Conservation (phyloP, 1,140 invertebrate genomes). For the Plectus sambesii region DNA sequence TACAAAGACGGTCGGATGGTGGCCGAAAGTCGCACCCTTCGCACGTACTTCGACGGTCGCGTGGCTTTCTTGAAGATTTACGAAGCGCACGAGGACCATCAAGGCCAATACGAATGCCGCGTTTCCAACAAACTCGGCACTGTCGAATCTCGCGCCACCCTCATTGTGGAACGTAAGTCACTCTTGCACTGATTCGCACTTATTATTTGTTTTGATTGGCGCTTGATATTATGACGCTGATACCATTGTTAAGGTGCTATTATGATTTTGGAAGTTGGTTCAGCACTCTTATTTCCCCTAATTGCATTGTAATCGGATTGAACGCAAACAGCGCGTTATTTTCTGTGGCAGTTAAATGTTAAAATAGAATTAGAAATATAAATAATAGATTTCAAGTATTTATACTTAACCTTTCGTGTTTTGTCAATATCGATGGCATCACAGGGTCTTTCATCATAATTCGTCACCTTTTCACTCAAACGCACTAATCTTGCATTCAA, state of each 20-base stretch:
- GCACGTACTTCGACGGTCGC: constrained; percentile 41
- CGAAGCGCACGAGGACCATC: constrained; percentile 28
- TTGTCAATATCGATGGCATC: no score
- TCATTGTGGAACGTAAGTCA: constrained; percentile 23
- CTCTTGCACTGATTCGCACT: not conserved
- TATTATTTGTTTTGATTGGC: not conserved
- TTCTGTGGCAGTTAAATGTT: no score
- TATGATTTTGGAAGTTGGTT: not conserved
- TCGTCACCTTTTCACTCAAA: no score
- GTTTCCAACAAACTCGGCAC: constrained; percentile 23
- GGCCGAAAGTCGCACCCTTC: constrained; percentile 25
- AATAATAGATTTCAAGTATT: no score
- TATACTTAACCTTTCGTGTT: no score
- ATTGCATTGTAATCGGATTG: not conserved
- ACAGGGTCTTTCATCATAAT: no score
- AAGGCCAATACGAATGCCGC: constrained; percentile 26
- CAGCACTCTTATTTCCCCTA: not conserved
- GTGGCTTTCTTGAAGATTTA: constrained; percentile 38
- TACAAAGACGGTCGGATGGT: constrained; percentile 30
- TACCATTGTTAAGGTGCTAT: not conserved
- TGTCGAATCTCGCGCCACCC: constrained; percentile 24
- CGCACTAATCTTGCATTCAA: no score
- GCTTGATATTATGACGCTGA: no score
- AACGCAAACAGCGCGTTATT: not conserved
- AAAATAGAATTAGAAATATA: no score